Conservation (phyloP, 2,888 invertebrate species). For the Xylota segnis region DNA sequence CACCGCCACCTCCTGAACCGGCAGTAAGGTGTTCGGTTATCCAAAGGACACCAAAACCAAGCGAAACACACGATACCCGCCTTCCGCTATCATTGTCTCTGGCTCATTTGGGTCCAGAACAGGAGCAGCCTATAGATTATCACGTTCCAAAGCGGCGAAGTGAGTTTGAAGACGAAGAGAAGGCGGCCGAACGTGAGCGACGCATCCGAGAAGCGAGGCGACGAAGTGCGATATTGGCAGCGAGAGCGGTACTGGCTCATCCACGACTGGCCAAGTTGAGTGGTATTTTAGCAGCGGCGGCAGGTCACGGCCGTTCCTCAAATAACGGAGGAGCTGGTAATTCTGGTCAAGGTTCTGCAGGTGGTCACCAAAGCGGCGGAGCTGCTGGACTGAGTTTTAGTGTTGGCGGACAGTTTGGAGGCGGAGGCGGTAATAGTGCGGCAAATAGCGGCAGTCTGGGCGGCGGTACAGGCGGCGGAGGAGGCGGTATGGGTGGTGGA, state of each 20-base stretch:
- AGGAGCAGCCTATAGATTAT: slow-evolving; percentile 95
- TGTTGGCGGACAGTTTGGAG: slow-evolving; percentile 79
- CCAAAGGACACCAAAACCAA: slow-evolving; percentile 89
- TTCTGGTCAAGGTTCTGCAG: slow-evolving; percentile 84
- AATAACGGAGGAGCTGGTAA: slow-evolving; percentile 85
- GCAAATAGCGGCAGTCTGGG: slow-evolving; percentile 86
- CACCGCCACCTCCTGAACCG: slow-evolving; percentile 88
- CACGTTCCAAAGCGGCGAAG: slow-evolving; percentile 93
- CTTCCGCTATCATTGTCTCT: slow-evolving; percentile 85
- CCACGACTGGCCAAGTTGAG: slow-evolving; percentile 86
- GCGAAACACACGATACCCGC: slow-evolving; percentile 83
- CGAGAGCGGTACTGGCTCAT: slow-evolving; percentile 81
- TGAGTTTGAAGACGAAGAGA: slow-evolving; percentile 82
- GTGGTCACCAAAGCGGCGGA: slow-evolving; percentile 82
- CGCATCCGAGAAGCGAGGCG: slow-evolving; percentile 89
- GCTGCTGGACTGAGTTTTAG: slow-evolving; percentile 79
- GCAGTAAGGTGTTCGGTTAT: slow-evolving; percentile 92
- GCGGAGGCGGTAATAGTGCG: slow-evolving; percentile 80
- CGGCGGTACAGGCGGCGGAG: slow-evolving; percentile 88
- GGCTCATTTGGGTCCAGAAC: slow-evolving; percentile 87
- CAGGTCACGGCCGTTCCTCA: slow-evolving; percentile 91
- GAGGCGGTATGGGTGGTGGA: slow-evolving; percentile 91
- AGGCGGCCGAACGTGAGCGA: slow-evolving; percentile 86
- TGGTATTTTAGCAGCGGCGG: slow-evolving; percentile 90
- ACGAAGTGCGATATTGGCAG: slow-evolving; percentile 88